Conservation (phyloP, 2,113 vertebrate genomes). For the Crocuta crocuta region DNA sequence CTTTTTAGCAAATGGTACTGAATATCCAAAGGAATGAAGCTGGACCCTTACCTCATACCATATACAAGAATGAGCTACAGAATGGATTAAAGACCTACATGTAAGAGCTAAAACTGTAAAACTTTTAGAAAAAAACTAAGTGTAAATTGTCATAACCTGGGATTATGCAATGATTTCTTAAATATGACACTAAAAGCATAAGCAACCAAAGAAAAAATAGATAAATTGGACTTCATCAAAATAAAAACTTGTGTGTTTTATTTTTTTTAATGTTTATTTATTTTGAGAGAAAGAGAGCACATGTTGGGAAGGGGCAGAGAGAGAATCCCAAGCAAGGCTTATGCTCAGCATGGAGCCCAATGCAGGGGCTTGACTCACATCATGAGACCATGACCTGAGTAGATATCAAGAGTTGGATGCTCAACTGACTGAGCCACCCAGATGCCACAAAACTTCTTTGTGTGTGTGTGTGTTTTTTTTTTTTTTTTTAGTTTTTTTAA, state of each 20-base stretch:
- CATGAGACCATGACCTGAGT: too few relatives aligned
- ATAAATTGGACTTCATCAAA: background rate
- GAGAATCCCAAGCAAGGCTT: too few relatives aligned
- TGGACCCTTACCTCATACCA: background rate
- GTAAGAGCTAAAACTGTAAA: background rate
- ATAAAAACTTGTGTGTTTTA: background rate
- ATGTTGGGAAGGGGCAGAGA: too few relatives aligned
- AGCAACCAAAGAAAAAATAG: conserved; percentile 32
- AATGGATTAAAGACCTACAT: background rate
- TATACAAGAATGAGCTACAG: background rate
- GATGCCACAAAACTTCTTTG: too few relatives aligned
- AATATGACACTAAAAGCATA: background rate
- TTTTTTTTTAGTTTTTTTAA: too few relatives aligned
- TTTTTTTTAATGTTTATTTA: too few relatives aligned
- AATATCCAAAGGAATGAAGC: background rate
- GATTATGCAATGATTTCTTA: background rate
- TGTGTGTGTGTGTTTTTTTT: too few relatives aligned
- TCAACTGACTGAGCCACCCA: too few relatives aligned
- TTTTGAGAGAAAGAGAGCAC: too few relatives aligned
- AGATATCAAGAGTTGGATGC: too few relatives aligned
- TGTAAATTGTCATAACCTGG: background rate
- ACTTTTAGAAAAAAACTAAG: background rate
- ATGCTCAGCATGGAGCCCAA: too few relatives aligned
- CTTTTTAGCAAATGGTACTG: background rate
- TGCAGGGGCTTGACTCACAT: too few relatives aligned